Percentiles rank a stretch among this genome's conserved stretches.
Conservation (phyloP, 2,888 invertebrate genomes). For the Chalcis sispes region DNA sequence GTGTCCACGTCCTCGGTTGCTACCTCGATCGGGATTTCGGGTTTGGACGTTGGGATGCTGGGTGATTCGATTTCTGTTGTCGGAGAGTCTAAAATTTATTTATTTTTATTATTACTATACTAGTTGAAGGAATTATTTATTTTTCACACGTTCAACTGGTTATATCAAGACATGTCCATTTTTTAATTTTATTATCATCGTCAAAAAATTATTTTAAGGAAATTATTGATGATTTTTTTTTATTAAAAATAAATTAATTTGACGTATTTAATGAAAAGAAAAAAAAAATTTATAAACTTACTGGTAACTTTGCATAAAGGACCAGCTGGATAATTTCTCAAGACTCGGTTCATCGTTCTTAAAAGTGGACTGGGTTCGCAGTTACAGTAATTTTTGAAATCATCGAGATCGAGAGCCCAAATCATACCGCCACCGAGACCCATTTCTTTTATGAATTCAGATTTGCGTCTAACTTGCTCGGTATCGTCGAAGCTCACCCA, state of each 20-base stretch:
- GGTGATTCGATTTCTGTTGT: background rate
- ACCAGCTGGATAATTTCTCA: constrained; percentile 83
- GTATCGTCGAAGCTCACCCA: constrained; percentile 97
- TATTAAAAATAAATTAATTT: background rate
- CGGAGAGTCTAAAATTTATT: background rate
- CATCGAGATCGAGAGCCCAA: constrained; percentile 93
- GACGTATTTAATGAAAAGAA: background rate
- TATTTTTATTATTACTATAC: too few species aligned
- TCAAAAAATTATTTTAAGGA: background rate
- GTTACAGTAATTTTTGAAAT: constrained; percentile 88
- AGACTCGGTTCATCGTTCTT: constrained; percentile 87
- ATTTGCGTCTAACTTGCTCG: constrained; percentile 88
- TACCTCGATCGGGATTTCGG: constrained; percentile 32
- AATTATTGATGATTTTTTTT: too few species aligned
- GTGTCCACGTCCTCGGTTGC: constrained; percentile 65
- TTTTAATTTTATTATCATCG: background rate
- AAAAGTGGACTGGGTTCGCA: constrained; percentile 90
- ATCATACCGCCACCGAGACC: constrained; percentile 92
- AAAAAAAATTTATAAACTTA: constrained; percentile 46
- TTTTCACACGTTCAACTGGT: too few species aligned
- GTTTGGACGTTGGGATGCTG: too few species aligned
- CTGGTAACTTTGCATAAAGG: constrained; percentile 80
- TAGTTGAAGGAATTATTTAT: background rate
- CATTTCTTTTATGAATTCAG: constrained; percentile 87
- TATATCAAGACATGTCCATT: too few species aligned